Evolutionary conservation across 2,888 invertebrate species (phyloP), one percentile per base, ranked within the genome.

Genomic region (Plagodis dolabraria): DNA sequence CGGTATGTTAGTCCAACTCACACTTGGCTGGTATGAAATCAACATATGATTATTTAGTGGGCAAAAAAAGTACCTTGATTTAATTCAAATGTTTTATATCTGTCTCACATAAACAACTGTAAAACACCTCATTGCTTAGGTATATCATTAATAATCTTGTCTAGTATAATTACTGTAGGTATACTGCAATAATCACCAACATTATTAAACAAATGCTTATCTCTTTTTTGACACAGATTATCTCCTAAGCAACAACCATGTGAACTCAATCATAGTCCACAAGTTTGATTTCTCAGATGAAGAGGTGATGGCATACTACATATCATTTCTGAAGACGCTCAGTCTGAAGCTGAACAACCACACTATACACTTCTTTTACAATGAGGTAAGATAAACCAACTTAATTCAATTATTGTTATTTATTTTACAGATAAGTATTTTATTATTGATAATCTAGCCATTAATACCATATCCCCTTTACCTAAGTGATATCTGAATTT

Each of bases 221-320:
- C 47, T 53, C 49, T 58, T 48, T 59, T 67, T 72, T 69, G 67
- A 95, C 95, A 64, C 93, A 99, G 99, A 99, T 96, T 99, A 99
- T 89, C 94, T 99, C 57, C 94, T 99, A 57, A 99, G 99, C 80
- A 99, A 99, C 90, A 99, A 99, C 87, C 99, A 99, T 93, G 99
- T 99, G 43, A 99, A 99, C 92, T 98, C 98, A 50, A 99, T 99
- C 82, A 99, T 99, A 83, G 98, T 99, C 55, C 99, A 99, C 92
- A 99, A 99, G 90, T 99, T 99, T 94, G 99, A 99, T 89, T 99
- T 99, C 84, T 98, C 98, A 5, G 99, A 99, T 89, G 99, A 99
- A 89, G 99, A 99, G 94, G 99, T 99, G 49, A 99, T 99, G 98
- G 99, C 99, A 1, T 99, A 99, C 88, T 99, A 99, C 88, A 99